Evolutionary conservation across 2,888 invertebrate species (phyloP), one percentile per base, ranked within the genome.

Genomic region (Diabrotica balteata): DNA sequence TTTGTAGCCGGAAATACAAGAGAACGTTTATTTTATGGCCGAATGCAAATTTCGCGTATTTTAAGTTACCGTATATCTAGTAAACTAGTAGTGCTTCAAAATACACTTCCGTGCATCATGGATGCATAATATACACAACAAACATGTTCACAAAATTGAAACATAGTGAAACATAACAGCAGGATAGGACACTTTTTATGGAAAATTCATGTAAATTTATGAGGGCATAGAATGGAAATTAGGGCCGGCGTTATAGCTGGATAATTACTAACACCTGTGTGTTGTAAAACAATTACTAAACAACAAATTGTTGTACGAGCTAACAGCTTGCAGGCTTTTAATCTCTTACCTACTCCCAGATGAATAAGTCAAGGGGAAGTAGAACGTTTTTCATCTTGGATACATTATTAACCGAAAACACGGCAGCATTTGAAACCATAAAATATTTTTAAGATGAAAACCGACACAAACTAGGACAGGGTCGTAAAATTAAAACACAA

Each of bases 251-350:
- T 63, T 67, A 67, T 67, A 67, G 67, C 67, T 67, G 67, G 63
- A 67, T 67, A 67, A 67, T 67, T 63, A 67, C 63, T 57, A 52
- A 63, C 67, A 67, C 67, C 67, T 67, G 67, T 67, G 63, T 49
- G 63, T 67, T 67, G 67, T 67, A 67, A 67, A 67, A 67, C 67
- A 67, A 63, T 67, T 63, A 67, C 67, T 67, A 54, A 67, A 67
- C 67, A 67, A 67, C 67, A 67, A 67, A 67, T 63, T 67, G 67
- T 63, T 62, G 67, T 63, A 63, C 67, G 51, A 67, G 67, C 67
- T 55, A 59, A 59, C 67, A 67, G 63, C 67, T 59, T 63, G 67
- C 47, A 59, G 54, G 63, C 67, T 67, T 67, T 63, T 67, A 63
- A 67, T 67, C 63, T 67, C 63, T 64, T 45, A 58, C 45, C 63